Evolutionary conservation across 2,888 invertebrate genomes (phyloP), one percentile per base, ranked within the genome.

Genomic region (Anoplius nigerrimus): DNA sequence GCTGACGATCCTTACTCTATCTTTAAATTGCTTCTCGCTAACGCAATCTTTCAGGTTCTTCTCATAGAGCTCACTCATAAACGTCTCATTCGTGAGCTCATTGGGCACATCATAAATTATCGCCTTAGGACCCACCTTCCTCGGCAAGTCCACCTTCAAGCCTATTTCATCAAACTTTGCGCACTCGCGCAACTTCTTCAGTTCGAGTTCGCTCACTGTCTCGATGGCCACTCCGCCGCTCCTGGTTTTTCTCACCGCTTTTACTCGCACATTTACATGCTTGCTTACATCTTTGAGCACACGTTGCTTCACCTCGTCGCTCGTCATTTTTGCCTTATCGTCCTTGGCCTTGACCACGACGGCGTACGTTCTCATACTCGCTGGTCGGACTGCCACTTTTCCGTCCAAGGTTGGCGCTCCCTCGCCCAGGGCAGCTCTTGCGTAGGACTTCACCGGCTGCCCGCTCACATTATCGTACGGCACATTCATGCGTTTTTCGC

Each of bases 281-380:
- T n/a, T n/a, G n/a, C 58, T 59, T 0, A 64, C 46, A 21, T 59
- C 59, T 3, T n/a, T n/a, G 20, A 58, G 13, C 1, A 65, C 53
- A 15, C 53, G 18, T 6, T 62, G 20, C n/a, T 62, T 62, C n/a
- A 62, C 55, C 13, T 46, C 13, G 5, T 24, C 48, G 43, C 55
- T 59, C 2, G 45, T 13, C 2, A 56, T 16, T 3, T 21, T 21
- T 42, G 2, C 61, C 56, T 3, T 20, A 8, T 8, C 42, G n/a
- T 21, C 22, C 4, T 27, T 0, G 3, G 55, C 62, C 1, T 13
- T 54, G 0, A 66, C 56, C 1, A 60, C 11, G 13, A 52, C 56
- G 0, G 51, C 55, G 51, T 55, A 66, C 2, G n/a, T n/a, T 16
- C 21, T 13, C 43, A 46, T 11, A 24, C 45, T 61, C 2, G 48